These are phyloP conservation scores for Uria lomvia DNA, from an alignment of 2,113 vertebrate genomes.

Conservation along the genomic window DNA sequence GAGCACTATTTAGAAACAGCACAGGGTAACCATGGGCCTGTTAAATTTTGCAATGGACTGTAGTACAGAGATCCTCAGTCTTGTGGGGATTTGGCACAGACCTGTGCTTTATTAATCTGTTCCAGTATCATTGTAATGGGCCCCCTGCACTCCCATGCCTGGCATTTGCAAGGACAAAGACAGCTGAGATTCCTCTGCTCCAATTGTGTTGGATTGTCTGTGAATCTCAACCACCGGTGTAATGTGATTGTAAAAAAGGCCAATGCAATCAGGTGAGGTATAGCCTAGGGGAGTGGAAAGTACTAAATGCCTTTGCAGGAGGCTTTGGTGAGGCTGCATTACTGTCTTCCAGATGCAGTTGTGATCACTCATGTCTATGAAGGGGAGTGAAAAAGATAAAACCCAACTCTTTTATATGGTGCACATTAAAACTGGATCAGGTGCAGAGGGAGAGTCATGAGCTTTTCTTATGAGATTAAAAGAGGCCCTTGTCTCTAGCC, in stretches of 20 bases:
- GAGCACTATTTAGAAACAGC: background rate
- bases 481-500: background rate
- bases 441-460: background rate
- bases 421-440: background rate
- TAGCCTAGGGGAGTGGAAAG: background rate
- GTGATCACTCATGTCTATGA: background rate
- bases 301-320: background rate
- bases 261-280: background rate
- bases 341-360: background rate
- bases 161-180: background rate
- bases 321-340: background rate
- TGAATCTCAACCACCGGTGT: background rate
- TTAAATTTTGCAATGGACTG: background rate
- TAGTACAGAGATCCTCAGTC: background rate
- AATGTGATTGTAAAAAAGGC: background rate
- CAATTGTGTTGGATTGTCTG: background rate
- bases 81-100: background rate
- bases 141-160: background rate
- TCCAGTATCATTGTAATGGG: background rate
- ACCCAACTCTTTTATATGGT: background rate
- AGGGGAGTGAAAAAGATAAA: background rate
- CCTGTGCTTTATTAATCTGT: background rate
- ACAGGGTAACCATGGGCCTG: background rate
- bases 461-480: background rate
- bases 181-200: background rate